Percentiles rank a stretch among this genome's conserved stretches.
Conservation (phyloP, 2,797 vertebrate species). For the Kryptopterus vitreolus region DNA sequence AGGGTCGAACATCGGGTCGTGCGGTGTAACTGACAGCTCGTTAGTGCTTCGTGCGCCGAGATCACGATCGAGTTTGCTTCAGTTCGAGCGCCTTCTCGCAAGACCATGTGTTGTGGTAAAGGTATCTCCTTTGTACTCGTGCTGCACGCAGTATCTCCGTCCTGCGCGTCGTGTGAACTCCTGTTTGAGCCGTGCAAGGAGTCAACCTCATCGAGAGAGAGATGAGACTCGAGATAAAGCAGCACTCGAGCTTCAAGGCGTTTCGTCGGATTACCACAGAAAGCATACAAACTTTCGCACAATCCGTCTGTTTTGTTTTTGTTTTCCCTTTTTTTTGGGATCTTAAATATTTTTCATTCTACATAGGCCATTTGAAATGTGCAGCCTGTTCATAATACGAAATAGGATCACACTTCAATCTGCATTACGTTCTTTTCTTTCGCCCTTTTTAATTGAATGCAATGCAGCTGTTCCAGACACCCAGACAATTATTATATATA, state of each 20-base stretch:
- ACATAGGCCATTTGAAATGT: neutral
- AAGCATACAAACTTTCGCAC: neutral
- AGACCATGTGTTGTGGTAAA: conserved; percentile 43
- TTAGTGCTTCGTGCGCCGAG: neutral
- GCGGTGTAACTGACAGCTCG: conserved; percentile 30
- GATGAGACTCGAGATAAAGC: conserved; percentile 15
- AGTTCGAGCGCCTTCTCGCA: neutral
- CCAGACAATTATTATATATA: no score
- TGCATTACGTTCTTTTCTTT: neutral
- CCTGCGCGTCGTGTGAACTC: conserved; percentile 34
- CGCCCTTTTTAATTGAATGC: conserved; percentile 4
- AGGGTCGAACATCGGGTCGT: neutral
- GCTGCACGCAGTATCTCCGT: conserved; percentile 17
- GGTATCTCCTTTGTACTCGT: neutral
- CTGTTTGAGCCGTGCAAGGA: neutral
- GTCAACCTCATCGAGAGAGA: conserved; percentile 10
- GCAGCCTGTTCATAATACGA: neutral
- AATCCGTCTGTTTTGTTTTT: neutral
- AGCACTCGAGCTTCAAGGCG: neutral
- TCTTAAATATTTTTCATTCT: neutral
- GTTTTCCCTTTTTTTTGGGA: neutral
- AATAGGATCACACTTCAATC: neutral
- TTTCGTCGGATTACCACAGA: neutral
- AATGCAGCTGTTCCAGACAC: neutral
- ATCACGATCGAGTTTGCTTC: conserved; percentile 8